Evolutionary conservation across 2,888 invertebrate genomes (phyloP).

Genomic region (Nectonema munidae): DNA sequence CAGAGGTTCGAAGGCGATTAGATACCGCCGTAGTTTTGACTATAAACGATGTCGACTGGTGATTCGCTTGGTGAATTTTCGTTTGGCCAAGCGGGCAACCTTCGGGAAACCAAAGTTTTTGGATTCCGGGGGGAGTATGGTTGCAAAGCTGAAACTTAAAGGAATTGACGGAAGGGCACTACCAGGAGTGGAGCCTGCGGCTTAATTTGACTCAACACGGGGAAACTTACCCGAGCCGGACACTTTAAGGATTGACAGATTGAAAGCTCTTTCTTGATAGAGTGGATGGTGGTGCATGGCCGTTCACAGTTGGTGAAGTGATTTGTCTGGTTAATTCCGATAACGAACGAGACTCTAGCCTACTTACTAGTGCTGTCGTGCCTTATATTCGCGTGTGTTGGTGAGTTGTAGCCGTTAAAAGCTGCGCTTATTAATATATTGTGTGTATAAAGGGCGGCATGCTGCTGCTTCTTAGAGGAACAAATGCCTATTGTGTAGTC

Average conservation of each 20-base stretch:
- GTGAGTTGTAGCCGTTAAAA: too few relatives aligned
- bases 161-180: slow-evolving; percentile 35
- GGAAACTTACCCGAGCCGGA: slow-evolving; percentile 36
- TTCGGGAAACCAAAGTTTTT: slow-evolving; percentile 22
- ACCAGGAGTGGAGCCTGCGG: slow-evolving; percentile 39
- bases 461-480: slow-evolving; percentile 32
- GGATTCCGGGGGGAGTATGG: slow-evolving; percentile 21
- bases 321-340: slow-evolving; percentile 41
- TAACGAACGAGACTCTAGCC: slow-evolving; percentile 37
- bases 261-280: slow-evolving; percentile 37
- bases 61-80: slow-evolving; percentile 31
- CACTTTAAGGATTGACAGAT: slow-evolving; percentile 37
- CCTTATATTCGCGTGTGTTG: slow-evolving; percentile 18
- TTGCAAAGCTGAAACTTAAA: slow-evolving; percentile 26
- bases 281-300: too few relatives aligned
- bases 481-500: slow-evolving; percentile 32
- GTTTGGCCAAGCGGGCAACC: slow-evolving; percentile 30
- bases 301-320: slow-evolving; percentile 38
- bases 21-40: too few relatives aligned
- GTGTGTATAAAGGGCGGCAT: too few relatives aligned
- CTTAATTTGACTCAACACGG: slow-evolving; percentile 40
- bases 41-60: slow-evolving; percentile 35
- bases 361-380: slow-evolving; percentile 28
- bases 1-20: too few relatives aligned
- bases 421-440: too few relatives aligned